Evolutionary conservation across 1,140 invertebrate genomes (phyloP), one percentile per base, ranked within the genome.

Genomic region (Anoplophora glabripennis): DNA sequence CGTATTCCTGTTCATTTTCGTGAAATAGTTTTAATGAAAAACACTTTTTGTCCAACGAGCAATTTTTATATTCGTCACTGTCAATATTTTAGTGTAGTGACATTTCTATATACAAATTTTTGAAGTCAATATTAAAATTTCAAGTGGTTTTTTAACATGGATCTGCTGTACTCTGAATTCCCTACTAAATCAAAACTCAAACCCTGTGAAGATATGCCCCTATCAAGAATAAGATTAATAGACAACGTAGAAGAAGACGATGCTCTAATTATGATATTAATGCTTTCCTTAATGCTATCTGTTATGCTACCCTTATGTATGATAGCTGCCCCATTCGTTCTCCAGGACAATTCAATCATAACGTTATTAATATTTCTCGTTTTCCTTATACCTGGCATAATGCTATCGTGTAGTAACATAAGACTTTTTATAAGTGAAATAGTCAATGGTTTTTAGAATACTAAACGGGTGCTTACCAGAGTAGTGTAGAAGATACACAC

Each of bases 401-500:
- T 68, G 45, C 40, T 64, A 18, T 47, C 54, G 37, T 61, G 54
- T 18, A 28, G 9, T 28, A 60, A 63, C 51, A 46, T 63, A 42
- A 17, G 59, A 59, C 58, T 45, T 21, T 41, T 58, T 7, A 8
- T 61, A 33, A 37, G 34, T 35, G 54, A 59, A 15, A 49, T 60
- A 47, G 10, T 61, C n/a, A 59, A 44, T 37, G 11, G 41, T 44
- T 51, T 38, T 18, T 40, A 42, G 21, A 5, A 28, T 28, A 28
- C 21, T 28, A 28, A 28, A 44, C 36, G n/a, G 28, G 45, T 55
- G 80, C 82, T 84, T 80, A 90, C 89, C 76, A 93, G 67, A 57
- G 86, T 85, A 1, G 90, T 92, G 70, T 93, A 93, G 71, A 92
- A 89, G 34, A 90, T 89, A 74, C 90, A 92, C 14, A 92, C 83